Evolutionary conservation across 2,797 vertebrate species (phyloP).

Genomic region (Astyanax mexicanus): DNA sequence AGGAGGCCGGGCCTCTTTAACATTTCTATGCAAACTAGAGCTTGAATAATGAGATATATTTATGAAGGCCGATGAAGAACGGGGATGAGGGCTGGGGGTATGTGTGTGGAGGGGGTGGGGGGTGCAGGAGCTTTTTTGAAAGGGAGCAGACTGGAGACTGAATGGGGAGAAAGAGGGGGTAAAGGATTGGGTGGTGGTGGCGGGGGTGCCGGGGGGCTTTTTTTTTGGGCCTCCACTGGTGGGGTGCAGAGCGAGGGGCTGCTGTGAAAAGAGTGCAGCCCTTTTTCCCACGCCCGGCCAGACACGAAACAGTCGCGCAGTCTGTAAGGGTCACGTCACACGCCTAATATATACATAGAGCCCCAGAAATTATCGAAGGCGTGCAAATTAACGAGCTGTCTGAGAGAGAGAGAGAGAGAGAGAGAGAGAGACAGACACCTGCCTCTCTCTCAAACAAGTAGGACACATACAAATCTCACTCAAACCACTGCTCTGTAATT

Average conservation of each 20-base stretch:
- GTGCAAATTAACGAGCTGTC: slow-evolving; percentile 84
- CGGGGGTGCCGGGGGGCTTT: slow-evolving; percentile 50
- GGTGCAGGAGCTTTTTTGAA: slow-evolving; percentile 76
- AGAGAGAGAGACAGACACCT: slow-evolving; percentile 26
- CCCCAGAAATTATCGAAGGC: slow-evolving; percentile 67
- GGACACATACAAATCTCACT: too few relatives aligned
- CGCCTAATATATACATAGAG: slow-evolving; percentile 83
- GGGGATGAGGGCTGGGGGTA: too few relatives aligned
- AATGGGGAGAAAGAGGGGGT: slow-evolving; percentile 71
- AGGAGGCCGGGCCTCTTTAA: slow-evolving; percentile 78
- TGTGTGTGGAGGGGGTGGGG: slow-evolving; percentile 51
- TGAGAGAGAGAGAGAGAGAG: slow-evolving; percentile 51
- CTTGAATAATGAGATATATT: slow-evolving; percentile 90
- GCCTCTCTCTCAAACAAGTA: slow-evolving; percentile 42
- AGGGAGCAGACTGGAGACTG: slow-evolving; percentile 77
- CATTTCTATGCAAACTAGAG: slow-evolving; percentile 83
- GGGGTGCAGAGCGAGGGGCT: slow-evolving; percentile 83
- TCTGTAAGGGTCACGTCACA: slow-evolving; percentile 88
- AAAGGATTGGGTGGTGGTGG: slow-evolving; percentile 56
- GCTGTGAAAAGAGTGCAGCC: slow-evolving; percentile 91
- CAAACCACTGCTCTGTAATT: too few relatives aligned
- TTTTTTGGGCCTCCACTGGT: slow-evolving; percentile 77
- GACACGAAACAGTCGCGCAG: slow-evolving; percentile 83
- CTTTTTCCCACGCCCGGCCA: slow-evolving; percentile 94
- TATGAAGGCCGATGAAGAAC: slow-evolving; percentile 76